Conservation (phyloP, 2,888 invertebrate genomes). For the Lasioglossum leucozonium region DNA sequence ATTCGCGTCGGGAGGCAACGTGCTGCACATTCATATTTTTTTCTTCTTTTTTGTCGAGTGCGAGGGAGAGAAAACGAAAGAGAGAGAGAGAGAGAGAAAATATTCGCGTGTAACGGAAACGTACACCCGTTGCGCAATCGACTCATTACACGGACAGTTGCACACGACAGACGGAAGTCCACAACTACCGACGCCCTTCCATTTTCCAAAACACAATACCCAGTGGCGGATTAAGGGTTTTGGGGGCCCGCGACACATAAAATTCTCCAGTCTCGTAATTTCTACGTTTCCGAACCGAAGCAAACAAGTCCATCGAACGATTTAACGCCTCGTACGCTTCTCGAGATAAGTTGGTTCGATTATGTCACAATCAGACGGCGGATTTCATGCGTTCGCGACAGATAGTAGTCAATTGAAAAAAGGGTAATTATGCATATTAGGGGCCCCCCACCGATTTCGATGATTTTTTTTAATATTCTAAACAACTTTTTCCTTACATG, state of each 20-base stretch:
- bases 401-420: no score
- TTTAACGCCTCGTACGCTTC: not conserved
- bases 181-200: slow-evolving; percentile 14
- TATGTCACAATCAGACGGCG: not conserved
- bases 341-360: not conserved
- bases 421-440: no score
- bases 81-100: not conserved
- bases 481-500: no score
- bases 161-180: slow-evolving; percentile 30
- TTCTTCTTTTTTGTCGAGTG: not conserved
- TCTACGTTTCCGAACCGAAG: not conserved
- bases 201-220: slow-evolving; percentile 24
- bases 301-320: not conserved
- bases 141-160: slow-evolving; percentile 31
- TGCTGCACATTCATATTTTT: not conserved
- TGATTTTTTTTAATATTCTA: no score
- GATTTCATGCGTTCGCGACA: no score
- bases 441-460: no score
- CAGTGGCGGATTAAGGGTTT: not conserved
- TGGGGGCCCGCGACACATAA: not conserved
- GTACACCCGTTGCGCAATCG: slow-evolving; percentile 44
- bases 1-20: slow-evolving; percentile 21
- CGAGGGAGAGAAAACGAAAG: not conserved
- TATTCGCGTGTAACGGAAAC: slow-evolving; percentile 24
- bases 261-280: no score